Conservation (phyloP, 2,797 vertebrate species). For the Danio albolineatus region DNA sequence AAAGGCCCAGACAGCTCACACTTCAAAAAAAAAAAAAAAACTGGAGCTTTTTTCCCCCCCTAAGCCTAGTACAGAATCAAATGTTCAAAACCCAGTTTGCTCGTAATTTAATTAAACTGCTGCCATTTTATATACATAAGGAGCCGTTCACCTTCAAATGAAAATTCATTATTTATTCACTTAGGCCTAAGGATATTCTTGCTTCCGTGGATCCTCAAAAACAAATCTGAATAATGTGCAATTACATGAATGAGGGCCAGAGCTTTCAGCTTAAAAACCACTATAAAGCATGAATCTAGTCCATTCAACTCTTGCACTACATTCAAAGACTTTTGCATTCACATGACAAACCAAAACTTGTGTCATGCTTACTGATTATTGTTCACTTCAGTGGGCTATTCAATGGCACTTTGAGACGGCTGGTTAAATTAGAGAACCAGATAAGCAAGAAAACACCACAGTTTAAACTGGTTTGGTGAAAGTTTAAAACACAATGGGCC, state of each 20-base stretch:
- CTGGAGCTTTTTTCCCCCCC: slow-evolving; percentile 41
- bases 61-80: neutral
- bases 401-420: neutral
- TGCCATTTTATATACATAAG: slow-evolving; percentile 2
- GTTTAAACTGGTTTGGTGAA: neutral
- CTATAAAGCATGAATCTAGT: neutral
- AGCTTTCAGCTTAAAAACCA: neutral
- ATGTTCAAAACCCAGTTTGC: neutral
- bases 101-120: neutral
- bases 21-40: slow-evolving; percentile 1
- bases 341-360: neutral
- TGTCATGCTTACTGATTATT: neutral
- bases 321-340: neutral
- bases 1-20: slow-evolving; percentile 1
- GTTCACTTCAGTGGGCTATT: neutral
- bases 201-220: neutral
- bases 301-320: neutral
- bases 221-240: neutral
- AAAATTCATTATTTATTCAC: neutral
- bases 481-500: neutral
- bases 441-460: neutral
- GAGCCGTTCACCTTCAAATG: neutral
- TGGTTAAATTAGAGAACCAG: neutral
- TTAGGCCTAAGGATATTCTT: neutral
- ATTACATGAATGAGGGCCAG: neutral